Evolutionary conservation across 2,113 vertebrate species (phyloP), one percentile per base, ranked within the genome.

Genomic region (Uria lomvia): DNA sequence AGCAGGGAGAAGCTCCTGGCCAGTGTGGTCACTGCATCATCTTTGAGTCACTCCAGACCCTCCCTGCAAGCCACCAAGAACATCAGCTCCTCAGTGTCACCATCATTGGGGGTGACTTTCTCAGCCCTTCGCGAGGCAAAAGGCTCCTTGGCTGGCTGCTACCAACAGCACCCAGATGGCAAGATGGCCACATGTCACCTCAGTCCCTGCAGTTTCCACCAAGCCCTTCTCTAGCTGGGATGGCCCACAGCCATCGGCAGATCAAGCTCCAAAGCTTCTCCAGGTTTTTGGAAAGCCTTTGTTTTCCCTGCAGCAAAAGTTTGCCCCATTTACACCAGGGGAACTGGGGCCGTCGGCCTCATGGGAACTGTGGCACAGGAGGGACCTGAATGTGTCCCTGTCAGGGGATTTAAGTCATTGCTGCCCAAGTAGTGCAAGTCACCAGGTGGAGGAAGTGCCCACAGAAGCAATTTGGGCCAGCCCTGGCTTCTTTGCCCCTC

Each of bases 301-400:
- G 4, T 21, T 75, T 70, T 62, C 19, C 30, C 47, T 63, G 42
- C 1, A 4, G 60, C 38, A 90, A 92, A 59, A 0, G 2, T 38
- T 66, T 55, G 30, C 53, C 32, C 22, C 71, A 10, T 68, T 83
- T 56, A 70, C 53, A 73, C 5, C 15, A 43, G 26, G 26, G 13
- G 15, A 59, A 34, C 13, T 3, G 30, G 34, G 43, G n/a, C 29
- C 1, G 0, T 43, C 70, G 86, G 43, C 42, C 32, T 30, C 19
- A 19, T 0, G 1, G 56, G 58, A 73, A 16, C 63, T 45, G 22
- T 10, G 3, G 58, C 0, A 0, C 3, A 1, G 24, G 29, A 42
- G 20, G 26, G 20, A 40, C 24, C 5, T 0, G 0, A 5, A 3
- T 1, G 7, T 36, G 38, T n/a, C 67, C 45, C 58, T 72, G 73